Percentiles rank a stretch among this genome's conserved stretches.
These are phyloP conservation scores for Xiphophorus hellerii DNA, from an alignment of 2,113 vertebrate genomes.

Conservation along the genomic window DNA sequence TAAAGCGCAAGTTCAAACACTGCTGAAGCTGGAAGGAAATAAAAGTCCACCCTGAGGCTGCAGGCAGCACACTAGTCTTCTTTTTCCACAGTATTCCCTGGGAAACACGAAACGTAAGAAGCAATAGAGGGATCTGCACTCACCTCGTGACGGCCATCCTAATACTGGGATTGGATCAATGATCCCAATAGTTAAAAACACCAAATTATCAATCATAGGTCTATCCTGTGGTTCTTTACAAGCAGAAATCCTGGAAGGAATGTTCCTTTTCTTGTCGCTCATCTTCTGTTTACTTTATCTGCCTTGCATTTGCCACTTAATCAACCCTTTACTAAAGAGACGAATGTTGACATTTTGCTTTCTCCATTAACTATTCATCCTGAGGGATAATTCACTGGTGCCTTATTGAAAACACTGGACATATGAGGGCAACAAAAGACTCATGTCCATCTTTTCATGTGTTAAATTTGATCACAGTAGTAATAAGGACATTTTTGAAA, in stretches of 20 bases:
- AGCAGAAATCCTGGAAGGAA: conserved; percentile 32
- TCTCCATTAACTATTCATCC: conserved; percentile 43
- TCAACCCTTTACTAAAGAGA: conserved; percentile 36
- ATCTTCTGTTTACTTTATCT: conserved; percentile 38
- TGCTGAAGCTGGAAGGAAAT: conserved; percentile 22
- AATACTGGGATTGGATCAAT: conserved; percentile 73
- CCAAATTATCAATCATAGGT: conserved; percentile 14
- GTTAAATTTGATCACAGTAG: conserved; percentile 34
- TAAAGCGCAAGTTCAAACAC: conserved; percentile 4
- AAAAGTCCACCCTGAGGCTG: conserved; percentile 29
- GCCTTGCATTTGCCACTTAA: conserved; percentile 44
- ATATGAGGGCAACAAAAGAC: conserved; percentile 26
- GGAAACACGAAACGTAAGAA: conserved; percentile 24
- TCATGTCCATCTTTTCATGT: conserved; percentile 11
- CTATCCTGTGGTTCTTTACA: conserved; percentile 4
- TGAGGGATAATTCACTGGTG: conserved; percentile 65
- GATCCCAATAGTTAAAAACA: conserved; percentile 39
- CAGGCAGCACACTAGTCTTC: conserved; percentile 13
- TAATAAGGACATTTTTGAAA: background rate
- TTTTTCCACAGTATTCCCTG: background rate
- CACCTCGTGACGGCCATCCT: conserved; percentile 31
- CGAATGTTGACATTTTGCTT: conserved; percentile 56
- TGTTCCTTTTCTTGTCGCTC: conserved; percentile 45
- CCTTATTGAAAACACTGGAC: conserved; percentile 61
- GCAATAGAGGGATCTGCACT: conserved; percentile 58